phyloP scores from a whole-genome alignment of 2,888 invertebrate genomes.

The Biston stratarius region DNA sequence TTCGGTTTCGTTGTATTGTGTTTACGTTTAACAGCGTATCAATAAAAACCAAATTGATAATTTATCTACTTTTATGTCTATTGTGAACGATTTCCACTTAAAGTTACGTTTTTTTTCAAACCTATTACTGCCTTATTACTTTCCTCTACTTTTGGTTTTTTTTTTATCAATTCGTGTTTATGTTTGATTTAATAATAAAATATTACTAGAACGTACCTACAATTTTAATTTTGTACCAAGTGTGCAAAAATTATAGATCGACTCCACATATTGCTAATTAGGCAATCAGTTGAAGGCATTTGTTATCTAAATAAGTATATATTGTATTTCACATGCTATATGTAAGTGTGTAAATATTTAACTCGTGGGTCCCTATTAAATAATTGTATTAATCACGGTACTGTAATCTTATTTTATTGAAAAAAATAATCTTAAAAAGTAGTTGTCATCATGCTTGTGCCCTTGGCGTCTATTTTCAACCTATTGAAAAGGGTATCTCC shows the following conservation, averaged over 20 bases:
- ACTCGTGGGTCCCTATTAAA: constrained; percentile 13
- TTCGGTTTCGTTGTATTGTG: constrained; percentile 20
- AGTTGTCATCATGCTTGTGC: background rate
- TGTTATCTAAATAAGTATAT: constrained; percentile 17
- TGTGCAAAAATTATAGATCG: constrained; percentile 7
- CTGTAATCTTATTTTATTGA: constrained; percentile 11
- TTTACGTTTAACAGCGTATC: constrained; percentile 9
- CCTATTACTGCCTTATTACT: no score
- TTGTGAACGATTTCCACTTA: constrained; percentile 8
- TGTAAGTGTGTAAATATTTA: constrained; percentile 22
- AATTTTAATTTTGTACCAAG: constrained; percentile 6
- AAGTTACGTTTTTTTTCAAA: background rate
- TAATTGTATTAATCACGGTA: constrained; percentile 6
- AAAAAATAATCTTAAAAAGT: background rate
- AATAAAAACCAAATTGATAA: constrained; percentile 3
- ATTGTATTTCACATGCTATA: constrained; percentile 11
- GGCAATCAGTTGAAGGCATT: constrained; percentile 29
- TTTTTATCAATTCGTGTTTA: constrained; percentile 3
- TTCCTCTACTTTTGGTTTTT: background rate
- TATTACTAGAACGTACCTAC: background rate
- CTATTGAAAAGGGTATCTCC: background rate
- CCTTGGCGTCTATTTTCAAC: background rate
- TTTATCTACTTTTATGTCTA: constrained; percentile 9
- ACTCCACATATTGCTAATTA: constrained; percentile 17
- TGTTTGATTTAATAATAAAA: background rate